phyloP scores from a whole-genome alignment of 2,797 vertebrate species.

The Scleropages formosus region DNA sequence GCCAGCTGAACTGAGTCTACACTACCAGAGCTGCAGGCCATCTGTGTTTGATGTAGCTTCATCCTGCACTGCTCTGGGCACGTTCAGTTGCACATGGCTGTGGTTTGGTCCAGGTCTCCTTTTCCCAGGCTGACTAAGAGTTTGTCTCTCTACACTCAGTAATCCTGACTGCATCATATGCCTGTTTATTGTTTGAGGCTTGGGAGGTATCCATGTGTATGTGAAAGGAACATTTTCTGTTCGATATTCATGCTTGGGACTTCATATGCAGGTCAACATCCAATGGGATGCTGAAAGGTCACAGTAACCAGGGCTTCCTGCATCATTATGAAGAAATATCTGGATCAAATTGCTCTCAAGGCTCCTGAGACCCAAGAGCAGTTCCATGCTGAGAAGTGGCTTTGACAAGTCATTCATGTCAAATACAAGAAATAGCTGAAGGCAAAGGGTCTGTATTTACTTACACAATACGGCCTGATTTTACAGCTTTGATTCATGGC shows the following conservation, averaged over 20 bases:
- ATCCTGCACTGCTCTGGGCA: constrained; percentile 21
- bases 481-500: constrained; percentile 60
- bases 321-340: constrained; percentile 42
- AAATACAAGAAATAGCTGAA: constrained; percentile 42
- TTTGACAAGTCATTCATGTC: constrained; percentile 58
- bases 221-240: too few species aligned
- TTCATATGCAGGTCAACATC: not conserved
- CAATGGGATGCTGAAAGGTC: not conserved
- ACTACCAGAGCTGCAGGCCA: constrained; percentile 18
- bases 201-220: constrained; percentile 16
- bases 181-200: constrained; percentile 40
- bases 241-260: not conserved
- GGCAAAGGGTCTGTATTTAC: constrained; percentile 50
- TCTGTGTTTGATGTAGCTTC: constrained; percentile 31
- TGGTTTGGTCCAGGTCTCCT: constrained; percentile 44
- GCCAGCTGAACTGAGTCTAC: constrained; percentile 35
- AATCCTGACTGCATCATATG: constrained; percentile 28
- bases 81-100: constrained; percentile 43
- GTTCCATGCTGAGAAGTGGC: constrained; percentile 49
- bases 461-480: constrained; percentile 50
- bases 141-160: constrained; percentile 17
- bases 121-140: constrained; percentile 1
- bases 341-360: constrained; percentile 43
- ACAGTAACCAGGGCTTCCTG: not conserved
- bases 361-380: constrained; percentile 20